Base-by-base conservation (phyloP, 2,113 vertebrate species). In the Rhinoptilus africanus region DNA sequence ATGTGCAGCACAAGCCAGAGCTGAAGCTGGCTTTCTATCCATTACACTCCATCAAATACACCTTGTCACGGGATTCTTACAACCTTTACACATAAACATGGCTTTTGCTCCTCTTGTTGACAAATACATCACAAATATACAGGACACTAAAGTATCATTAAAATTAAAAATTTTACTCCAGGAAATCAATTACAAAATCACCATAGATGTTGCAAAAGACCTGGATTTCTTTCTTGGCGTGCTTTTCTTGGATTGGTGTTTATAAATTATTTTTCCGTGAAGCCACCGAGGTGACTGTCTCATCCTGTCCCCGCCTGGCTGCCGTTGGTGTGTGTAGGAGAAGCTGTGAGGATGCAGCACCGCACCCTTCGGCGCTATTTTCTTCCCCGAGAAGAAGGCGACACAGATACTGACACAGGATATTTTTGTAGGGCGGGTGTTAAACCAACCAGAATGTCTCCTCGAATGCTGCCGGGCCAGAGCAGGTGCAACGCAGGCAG, bases 361-460 rank as follows among this genome's bases (percentile, higher is more conserved):
- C 48, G 45, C 26, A 73, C 57, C 51, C 89, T 82, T 41, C 93
- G 88, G 59, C 50, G 69, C 86, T 41, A 94, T 47, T 87, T 90
- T 86, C 66, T 81, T 85, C 89, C 60, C 60, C 0, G 5, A 57
- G 60, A 57, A 78, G 72, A 53, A 34, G 3, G 3, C 10, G 16
- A 27, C 54, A 83, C 53, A 47, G 63, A 62, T 39, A 12, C 62
- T 7, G 17, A 71, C 76, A 54, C 19, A 6, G 94, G 78, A 53
- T 57, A 90, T 43, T 45, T 85, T 53, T 47, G 51, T 68, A 48
- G 66, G 45, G 16, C 74, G 77, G 60, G 50, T 78, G 85, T 6
- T 50, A 91, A 93, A 94, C 56, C 85, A 87, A 28, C 63, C 85
- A 32, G 14, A 92, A 57, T 5, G 10, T 34, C 12, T 57, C 35